Base-by-base conservation (phyloP, 2,113 vertebrate genomes). In the Megalops atlanticus region DNA sequence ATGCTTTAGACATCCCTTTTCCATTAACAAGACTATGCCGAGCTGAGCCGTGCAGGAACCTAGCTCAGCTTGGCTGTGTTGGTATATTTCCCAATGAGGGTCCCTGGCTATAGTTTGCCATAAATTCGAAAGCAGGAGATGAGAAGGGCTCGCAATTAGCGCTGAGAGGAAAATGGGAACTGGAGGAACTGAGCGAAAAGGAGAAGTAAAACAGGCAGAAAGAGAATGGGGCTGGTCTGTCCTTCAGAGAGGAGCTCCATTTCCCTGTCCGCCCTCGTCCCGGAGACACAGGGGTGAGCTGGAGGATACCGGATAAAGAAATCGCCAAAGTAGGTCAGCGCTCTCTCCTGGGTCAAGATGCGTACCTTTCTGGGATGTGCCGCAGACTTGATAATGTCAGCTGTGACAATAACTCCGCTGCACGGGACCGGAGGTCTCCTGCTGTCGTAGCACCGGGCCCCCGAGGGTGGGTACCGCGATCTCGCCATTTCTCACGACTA, bases 311-410 rank as follows among this genome's bases (percentile, higher is more conserved):
- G 84, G 76, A 76, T 70, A 80, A 83, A 84, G 84, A 79, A 81
- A 86, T 36, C 75, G 80, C 84, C 82, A 86, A 91, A 89, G 86
- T 91, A 90, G 91, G 92, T 92, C 92, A 92, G 81, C 45, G 36
- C 83, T 78, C 85, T 78, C 81, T 80, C 40, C 75, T 87, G 81
- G 75, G 64, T 82, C 74, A 77, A 47, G 64, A 81, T 39, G 74
- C 80, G 33, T 78, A 47, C 80, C 81, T 78, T 77, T 45, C 75
- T 47, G 36, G 81, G 41, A 64, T 33, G 76, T 77, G 27, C 75
- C 54, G 69, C 33, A 38, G 84, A 83, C 82, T 40, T 80, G 78
- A 84, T 83, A 81, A 81, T 81, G 81, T 83, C 87, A 80, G 85
- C 52, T 47, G 74, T 83, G 87, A 86, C 87, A 86, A 76, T 58